Percentiles rank a stretch among this genome's conserved stretches.
These are phyloP conservation scores for Sesamia inferens DNA, from an alignment of 2,888 invertebrate species.

Conservation along the genomic window DNA sequence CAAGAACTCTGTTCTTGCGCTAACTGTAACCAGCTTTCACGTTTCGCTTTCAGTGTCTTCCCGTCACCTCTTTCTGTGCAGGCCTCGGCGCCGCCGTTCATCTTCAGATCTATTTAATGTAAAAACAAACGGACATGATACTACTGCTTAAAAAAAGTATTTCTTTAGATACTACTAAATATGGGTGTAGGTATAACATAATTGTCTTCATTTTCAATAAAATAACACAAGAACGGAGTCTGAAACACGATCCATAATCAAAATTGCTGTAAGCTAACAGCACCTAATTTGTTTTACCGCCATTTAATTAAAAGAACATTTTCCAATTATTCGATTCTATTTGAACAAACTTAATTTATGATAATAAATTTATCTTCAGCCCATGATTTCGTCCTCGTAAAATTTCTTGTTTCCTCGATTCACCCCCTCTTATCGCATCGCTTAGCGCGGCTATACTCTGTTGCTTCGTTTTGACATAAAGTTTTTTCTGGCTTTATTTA, in stretches of 20 bases:
- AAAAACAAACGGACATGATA: background rate
- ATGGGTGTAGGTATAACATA: background rate
- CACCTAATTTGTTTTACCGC: conserved; percentile 19
- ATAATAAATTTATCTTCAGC: no score
- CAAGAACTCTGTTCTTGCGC: background rate
- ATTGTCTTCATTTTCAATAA: conserved; percentile 2
- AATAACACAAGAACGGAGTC: background rate
- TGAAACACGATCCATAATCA: conserved; percentile 15
- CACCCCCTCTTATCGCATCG: background rate
- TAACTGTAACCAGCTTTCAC: background rate
- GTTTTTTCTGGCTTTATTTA: background rate
- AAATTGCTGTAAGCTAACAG: conserved; percentile 7
- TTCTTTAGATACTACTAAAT: background rate
- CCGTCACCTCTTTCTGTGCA: no score
- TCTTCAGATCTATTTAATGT: background rate
- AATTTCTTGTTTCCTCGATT: background rate
- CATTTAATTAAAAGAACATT: conserved; percentile 34
- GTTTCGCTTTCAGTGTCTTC: background rate
- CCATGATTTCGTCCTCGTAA: background rate
- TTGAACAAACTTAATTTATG: conserved; percentile 26
- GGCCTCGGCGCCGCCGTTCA: background rate
- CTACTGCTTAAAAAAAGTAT: background rate
- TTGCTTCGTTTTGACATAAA: no score
- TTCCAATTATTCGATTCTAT: conserved; percentile 15
- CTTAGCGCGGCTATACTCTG: no score